Evolutionary conservation across 2,113 vertebrate species (phyloP), one percentile per base, ranked within the genome.

Genomic region (Tamias sibiricus): DNA sequence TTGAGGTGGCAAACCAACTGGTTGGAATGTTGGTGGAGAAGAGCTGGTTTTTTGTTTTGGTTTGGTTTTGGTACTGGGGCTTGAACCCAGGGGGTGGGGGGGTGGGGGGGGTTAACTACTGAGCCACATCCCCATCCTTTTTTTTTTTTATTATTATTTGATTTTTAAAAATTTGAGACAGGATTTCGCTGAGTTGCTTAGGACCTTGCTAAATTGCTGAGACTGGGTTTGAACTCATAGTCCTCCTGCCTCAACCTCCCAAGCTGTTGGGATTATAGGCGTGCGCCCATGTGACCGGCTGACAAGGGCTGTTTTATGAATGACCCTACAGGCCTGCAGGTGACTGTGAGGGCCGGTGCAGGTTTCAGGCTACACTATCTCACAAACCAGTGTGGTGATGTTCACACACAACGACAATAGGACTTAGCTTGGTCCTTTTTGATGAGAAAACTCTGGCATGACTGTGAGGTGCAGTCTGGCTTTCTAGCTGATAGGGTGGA

Each of bases 361-460:
- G 87, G 80, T 49, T 79, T 75, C 6, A 2, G 62, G 66, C 59
- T 76, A 20, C 28, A 64, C 4, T 75, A 85, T 54, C 44, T 84
- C 35, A 4, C 0, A 0, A 8, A 4, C 24, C 5, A 37, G 12
- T 32, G 44, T 1, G n/a, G 69, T n/a, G 42, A 22, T 20, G 8
- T 59, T 6, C 32, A 13, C 9, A 0, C 8, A 16, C 40, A 32
- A 2, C 4, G 22, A 40, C 9, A 9, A 20, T 1, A 47, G 35
- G 57, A 30, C 24, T 76, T 52, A 42, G 22, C 44, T 8, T 49
- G 62, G 35, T 42, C 71, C 28, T 37, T 20, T 85, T 75, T 28
- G 40, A 37, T 81, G 66, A 89, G 54, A 79, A 86, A 79, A 40
- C 11, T 32, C 69, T 30, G 42, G 42, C 6, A 1, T 26, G 66